Conservation (phyloP, 2,888 invertebrate species). For the Drosophila ezoana region DNA sequence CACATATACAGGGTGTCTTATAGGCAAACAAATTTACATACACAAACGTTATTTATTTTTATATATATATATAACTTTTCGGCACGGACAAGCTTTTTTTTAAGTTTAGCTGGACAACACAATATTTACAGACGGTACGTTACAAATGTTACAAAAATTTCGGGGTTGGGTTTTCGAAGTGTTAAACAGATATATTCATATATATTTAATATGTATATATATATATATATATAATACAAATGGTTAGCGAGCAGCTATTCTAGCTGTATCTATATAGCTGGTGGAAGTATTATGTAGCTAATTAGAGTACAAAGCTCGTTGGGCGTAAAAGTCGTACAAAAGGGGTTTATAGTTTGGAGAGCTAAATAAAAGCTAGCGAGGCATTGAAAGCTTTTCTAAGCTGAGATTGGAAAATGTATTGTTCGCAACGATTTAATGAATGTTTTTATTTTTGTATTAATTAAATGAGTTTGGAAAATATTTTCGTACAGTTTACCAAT, state of each 20-base stretch:
- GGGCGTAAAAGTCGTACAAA: slow-evolving; percentile 18
- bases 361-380: slow-evolving; percentile 34
- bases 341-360: slow-evolving; percentile 15
- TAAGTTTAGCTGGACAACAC: slow-evolving; percentile 50
- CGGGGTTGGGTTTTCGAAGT: slow-evolving; percentile 12
- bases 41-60: slow-evolving; percentile 17
- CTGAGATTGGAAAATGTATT: slow-evolving; percentile 29
- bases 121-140: slow-evolving; percentile 69
- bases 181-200: slow-evolving; percentile 37
- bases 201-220: slow-evolving; percentile 25
- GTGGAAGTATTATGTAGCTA: slow-evolving; percentile 17
- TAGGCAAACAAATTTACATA: slow-evolving; percentile 48
- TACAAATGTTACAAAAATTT: slow-evolving; percentile 19
- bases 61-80: slow-evolving; percentile 8
- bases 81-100: slow-evolving; percentile 31
- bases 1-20: slow-evolving; percentile 49
- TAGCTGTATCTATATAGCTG: slow-evolving; percentile 18
- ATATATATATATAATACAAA: slow-evolving; percentile 54
- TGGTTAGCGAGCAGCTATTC: slow-evolving; percentile 52
- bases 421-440: slow-evolving; percentile 29
- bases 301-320: slow-evolving; percentile 26
- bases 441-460: slow-evolving; percentile 8
- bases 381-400: slow-evolving; percentile 31
- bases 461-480: slow-evolving; percentile 25
- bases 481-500: slow-evolving; percentile 38